A percentile compares a stretch with the other conserved stretches of the same genome.
These are phyloP conservation scores for Halcyon malimbica DNA, from an alignment of 2,113 vertebrate genomes.

Conservation along the genomic window DNA sequence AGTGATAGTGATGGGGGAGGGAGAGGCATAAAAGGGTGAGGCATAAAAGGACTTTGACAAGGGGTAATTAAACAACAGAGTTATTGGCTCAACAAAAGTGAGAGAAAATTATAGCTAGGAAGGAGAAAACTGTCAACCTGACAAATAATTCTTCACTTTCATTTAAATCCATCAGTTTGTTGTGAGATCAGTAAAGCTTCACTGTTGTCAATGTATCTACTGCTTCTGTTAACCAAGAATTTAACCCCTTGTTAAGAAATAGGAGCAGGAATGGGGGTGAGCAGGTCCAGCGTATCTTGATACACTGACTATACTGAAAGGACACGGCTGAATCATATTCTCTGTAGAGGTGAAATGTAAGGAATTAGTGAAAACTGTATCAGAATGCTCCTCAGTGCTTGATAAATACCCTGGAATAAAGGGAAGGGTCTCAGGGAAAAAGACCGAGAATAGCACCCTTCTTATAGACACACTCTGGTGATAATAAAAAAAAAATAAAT, in stretches of 20 bases:
- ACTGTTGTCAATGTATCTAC: neutral
- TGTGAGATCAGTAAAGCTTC: neutral
- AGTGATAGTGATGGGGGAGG: neutral
- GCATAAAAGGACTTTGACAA: constrained; percentile 11
- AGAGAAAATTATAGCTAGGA: neutral
- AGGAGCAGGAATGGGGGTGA: accelerated
- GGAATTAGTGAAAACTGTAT: neutral
- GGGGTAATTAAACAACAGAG: neutral
- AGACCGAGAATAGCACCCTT: neutral
- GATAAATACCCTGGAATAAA: neutral
- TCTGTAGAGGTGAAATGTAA: neutral
- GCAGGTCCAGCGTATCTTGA: neutral
- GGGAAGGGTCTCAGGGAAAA: neutral
- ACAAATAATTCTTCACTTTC: neutral
- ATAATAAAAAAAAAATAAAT: neutral
- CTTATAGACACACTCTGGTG: neutral
- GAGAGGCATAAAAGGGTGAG: neutral
- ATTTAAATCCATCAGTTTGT: neutral
- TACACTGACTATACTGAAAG: neutral
- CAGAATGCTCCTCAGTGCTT: neutral
- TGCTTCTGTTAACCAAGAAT: neutral
- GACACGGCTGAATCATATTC: neutral
- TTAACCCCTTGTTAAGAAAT: neutral
- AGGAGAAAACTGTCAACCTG: neutral
- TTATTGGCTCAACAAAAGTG: neutral